Evolutionary conservation across 2,797 vertebrate species (phyloP).

Genomic region (Tapirus indicus): DNA sequence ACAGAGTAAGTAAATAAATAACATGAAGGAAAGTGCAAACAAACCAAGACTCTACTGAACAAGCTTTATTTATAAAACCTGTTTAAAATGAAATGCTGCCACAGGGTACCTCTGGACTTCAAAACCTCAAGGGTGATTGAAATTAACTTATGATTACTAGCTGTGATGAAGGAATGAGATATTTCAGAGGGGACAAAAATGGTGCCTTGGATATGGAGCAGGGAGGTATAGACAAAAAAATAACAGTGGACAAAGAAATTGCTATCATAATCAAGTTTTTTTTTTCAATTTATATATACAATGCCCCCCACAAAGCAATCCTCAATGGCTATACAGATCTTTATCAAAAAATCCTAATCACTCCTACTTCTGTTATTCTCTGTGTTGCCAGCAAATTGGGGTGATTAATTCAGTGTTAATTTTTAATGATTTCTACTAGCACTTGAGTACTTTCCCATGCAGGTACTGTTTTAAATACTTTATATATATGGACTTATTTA

Average conservation of each 20-base stretch:
- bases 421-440: slow-evolving; percentile 1
- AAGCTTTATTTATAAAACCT: slow-evolving; percentile 9
- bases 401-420: neutral
- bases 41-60: neutral
- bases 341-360: neutral
- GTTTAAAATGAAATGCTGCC: neutral
- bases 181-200: neutral
- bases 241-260: neutral
- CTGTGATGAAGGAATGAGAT: neutral
- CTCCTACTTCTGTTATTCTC: neutral
- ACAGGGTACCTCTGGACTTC: neutral
- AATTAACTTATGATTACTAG: slow-evolving; percentile 34
- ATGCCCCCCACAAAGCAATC: neutral
- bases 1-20: slow-evolving; percentile 9
- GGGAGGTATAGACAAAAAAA: neutral
- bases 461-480: neutral
- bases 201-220: neutral
- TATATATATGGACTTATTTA: neutral
- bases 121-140: slow-evolving; percentile 47
- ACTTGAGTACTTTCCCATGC: neutral
- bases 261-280: neutral
- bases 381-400: neutral
- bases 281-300: neutral
- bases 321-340: neutral
- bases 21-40: neutral